These are phyloP conservation scores for Torymus tubicola DNA, from an alignment of 2,888 invertebrate genomes.

Conservation along the genomic window DNA sequence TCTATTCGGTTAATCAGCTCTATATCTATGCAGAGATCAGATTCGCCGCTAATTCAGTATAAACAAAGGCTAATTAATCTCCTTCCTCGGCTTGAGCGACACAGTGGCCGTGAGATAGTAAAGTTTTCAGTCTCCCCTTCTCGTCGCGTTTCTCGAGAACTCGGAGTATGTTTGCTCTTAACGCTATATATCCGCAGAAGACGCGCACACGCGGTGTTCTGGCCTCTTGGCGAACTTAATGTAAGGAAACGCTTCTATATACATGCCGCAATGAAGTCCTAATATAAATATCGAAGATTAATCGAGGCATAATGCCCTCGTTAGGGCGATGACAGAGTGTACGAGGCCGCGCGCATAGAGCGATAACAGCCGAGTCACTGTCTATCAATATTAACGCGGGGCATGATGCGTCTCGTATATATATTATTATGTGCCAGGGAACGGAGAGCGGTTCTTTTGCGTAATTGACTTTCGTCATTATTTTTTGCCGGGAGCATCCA, in stretches of 20 bases:
- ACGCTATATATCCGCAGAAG: conserved; percentile 13
- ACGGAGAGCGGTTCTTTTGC: background rate
- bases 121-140: conserved; percentile 35
- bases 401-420: background rate
- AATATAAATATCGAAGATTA: conserved; percentile 76
- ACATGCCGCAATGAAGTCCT: conserved; percentile 69
- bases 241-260: conserved; percentile 61
- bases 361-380: conserved; percentile 73
- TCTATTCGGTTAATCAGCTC: background rate
- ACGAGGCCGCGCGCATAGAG: conserved; percentile 64
- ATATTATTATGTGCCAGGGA: background rate
- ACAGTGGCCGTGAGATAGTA: conserved; percentile 16
- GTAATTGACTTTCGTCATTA: conserved; percentile 43
- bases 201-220: background rate
- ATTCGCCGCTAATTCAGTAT: conserved; percentile 31
- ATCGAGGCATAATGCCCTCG: conserved; percentile 73
- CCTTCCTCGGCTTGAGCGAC: background rate
- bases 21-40: background rate
- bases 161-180: conserved; percentile 23
- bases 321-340: conserved; percentile 73
- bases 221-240: conserved; percentile 1
- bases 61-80: conserved; percentile 48
- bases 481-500: background rate
- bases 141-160: background rate
- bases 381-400: conserved; percentile 72